These are phyloP conservation scores for Cremastinae sp. DNA, from an alignment of 2,888 invertebrate genomes.

Conservation along the genomic window DNA sequence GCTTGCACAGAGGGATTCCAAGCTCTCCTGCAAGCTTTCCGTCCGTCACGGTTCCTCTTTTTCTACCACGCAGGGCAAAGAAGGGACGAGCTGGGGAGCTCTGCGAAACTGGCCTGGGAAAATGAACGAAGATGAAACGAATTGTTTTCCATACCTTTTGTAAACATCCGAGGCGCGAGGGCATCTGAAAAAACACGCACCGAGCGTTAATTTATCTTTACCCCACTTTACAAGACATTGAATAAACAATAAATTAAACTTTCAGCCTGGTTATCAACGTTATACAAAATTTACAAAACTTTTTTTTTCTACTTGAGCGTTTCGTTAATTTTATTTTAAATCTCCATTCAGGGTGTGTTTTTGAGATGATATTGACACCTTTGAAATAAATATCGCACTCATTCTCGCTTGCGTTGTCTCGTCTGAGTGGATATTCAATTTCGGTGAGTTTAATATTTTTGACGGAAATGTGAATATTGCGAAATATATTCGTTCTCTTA, in stretches of 20 bases:
- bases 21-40: neutral
- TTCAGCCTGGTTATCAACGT: neutral
- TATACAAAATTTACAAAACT: too few relatives aligned
- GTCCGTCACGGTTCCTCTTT: constrained; percentile 20
- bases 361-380: too few relatives aligned
- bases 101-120: constrained; percentile 52
- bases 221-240: constrained; percentile 23
- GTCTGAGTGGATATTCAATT: too few relatives aligned
- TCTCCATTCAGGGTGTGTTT: too few relatives aligned
- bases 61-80: constrained; percentile 10
- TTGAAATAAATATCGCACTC: too few relatives aligned
- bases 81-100: constrained; percentile 12
- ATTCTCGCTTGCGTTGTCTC: too few relatives aligned
- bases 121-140: constrained; percentile 19
- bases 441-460: too few relatives aligned
- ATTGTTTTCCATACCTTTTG: constrained; percentile 36
- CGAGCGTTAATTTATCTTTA: constrained; percentile 42
- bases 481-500: too few relatives aligned
- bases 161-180: constrained; percentile 45
- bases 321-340: too few relatives aligned
- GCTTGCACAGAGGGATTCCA: constrained; percentile 26
- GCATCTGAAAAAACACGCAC: constrained; percentile 57
- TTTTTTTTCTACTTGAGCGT: too few relatives aligned
- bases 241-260: constrained; percentile 5
- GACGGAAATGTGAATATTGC: too few relatives aligned